Conservation (phyloP, 2,797 vertebrate genomes). For the Bovichtus diacanthus region DNA sequence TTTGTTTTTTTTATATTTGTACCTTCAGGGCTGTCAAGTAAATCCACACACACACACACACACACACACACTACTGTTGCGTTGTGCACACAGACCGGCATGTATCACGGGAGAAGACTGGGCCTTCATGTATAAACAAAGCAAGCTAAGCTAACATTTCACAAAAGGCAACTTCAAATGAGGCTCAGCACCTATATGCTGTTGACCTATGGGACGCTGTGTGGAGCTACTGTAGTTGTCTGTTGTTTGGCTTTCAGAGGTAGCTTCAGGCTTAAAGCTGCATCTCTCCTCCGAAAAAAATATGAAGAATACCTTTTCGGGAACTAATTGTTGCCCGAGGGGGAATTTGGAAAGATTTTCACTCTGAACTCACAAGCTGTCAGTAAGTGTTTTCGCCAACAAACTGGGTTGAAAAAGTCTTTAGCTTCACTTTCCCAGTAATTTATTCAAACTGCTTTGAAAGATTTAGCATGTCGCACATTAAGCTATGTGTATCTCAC, state of each 20-base stretch:
- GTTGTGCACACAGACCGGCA: too few relatives aligned
- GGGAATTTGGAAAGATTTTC: conserved; percentile 39
- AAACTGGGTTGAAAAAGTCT: conserved; percentile 32
- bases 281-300: conserved; percentile 18
- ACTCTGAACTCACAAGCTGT: conserved; percentile 44
- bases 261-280: conserved; percentile 34
- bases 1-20: too few relatives aligned
- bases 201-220: conserved; percentile 20
- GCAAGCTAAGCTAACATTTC: too few relatives aligned
- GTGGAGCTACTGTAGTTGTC: conserved; percentile 3
- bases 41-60: too few relatives aligned
- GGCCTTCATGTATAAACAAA: too few relatives aligned
- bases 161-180: too few relatives aligned
- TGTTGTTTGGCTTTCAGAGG: conserved; percentile 29
- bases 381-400: conserved; percentile 38
- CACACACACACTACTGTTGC: too few relatives aligned
- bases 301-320: conserved; percentile 27
- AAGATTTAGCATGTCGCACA: neutral
- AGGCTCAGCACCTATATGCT: conserved; percentile 20
- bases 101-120: too few relatives aligned
- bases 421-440: conserved; percentile 16
- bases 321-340: conserved; percentile 53
- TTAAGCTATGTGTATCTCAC: neutral
- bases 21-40: too few relatives aligned
- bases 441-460: conserved; percentile 7